Evolutionary conservation across 2,888 invertebrate genomes (phyloP).

Genomic region (Rhagonycha fulva): DNA sequence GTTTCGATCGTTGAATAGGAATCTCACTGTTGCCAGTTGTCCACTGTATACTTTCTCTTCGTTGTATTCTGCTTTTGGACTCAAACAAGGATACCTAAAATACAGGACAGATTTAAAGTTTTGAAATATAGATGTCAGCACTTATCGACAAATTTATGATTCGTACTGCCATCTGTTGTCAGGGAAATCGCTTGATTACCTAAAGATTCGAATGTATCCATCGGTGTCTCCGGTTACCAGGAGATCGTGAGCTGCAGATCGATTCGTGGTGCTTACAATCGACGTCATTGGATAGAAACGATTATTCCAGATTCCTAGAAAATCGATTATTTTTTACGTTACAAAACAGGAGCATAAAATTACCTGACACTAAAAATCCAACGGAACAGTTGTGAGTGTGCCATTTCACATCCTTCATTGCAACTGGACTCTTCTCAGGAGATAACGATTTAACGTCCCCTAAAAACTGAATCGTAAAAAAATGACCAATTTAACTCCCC

Average conservation of each 20-base stretch:
- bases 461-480: conserved; percentile 50
- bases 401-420: conserved; percentile 92
- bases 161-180: background rate
- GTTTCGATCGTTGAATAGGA: conserved; percentile 85
- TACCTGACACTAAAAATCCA: conserved; percentile 85
- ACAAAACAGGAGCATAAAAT: conserved; percentile 31
- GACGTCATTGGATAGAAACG: conserved; percentile 85
- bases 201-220: conserved; percentile 83
- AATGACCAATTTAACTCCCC: background rate
- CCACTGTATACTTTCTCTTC: conserved; percentile 88
- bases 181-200: conserved; percentile 54
- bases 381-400: conserved; percentile 85
- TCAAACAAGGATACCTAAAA: conserved; percentile 80
- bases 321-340: background rate
- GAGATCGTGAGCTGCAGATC: conserved; percentile 82
- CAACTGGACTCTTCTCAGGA: conserved; percentile 84
- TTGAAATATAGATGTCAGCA: too few relatives aligned
- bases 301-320: conserved; percentile 86
- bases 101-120: too few relatives aligned
- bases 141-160: too few relatives aligned
- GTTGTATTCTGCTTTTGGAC: conserved; percentile 84
- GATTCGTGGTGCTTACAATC: conserved; percentile 79
- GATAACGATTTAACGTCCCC: conserved; percentile 90
- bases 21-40: conserved; percentile 76
- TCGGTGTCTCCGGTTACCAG: conserved; percentile 87